Evolutionary conservation across 2,113 vertebrate species (phyloP), one percentile per base, ranked within the genome.

Genomic region (Limanda limanda): DNA sequence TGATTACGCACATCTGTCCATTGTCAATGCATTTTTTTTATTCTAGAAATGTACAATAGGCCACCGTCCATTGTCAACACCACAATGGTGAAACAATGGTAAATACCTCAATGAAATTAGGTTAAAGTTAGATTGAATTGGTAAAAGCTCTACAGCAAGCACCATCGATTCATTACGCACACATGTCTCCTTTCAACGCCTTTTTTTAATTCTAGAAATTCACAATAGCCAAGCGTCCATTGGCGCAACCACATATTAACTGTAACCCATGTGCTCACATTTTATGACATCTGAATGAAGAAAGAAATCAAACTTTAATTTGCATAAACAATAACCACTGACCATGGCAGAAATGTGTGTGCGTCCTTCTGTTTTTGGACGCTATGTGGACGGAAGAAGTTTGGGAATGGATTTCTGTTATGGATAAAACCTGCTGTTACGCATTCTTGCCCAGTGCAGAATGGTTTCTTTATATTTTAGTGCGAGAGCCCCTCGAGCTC

Each of bases 381-480:
- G 21, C 42, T 47, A 1, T 48, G 23, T 13, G 5, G 57, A n/a
- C 51, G 24, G 40, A 2, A 2, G 15, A 15, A 51, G 59, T 48
- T n/a, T 20, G 37, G 64, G 40, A 40, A 4, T 24, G 31, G 3
- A 56, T 60, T 69, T 63, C 17, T 59, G n/a, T 66, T 58, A 64
- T 35, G 37, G 55, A 55, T 42, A 5, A 35, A 65, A 71, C 21
- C 3, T 17, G 18, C 13, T 47, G 54, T 67, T 51, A 25, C 37
- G 51, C 45, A 14, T 37, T 76, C 25, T 27, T 70, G 15, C 54
- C 45, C 27, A 31, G 69, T 52, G 63, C 59, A 74, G 59, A 27
- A 66, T 65, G n/a, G 48, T 74, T 69, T 75, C 69, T 71, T 67
- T 56, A 75, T 48, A 59, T 80, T 82, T 85, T 63, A 52, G 47